Evolutionary conservation across 2,888 invertebrate genomes (phyloP), one percentile per base, ranked within the genome.

Genomic region (Pasiphila rectangulata): DNA sequence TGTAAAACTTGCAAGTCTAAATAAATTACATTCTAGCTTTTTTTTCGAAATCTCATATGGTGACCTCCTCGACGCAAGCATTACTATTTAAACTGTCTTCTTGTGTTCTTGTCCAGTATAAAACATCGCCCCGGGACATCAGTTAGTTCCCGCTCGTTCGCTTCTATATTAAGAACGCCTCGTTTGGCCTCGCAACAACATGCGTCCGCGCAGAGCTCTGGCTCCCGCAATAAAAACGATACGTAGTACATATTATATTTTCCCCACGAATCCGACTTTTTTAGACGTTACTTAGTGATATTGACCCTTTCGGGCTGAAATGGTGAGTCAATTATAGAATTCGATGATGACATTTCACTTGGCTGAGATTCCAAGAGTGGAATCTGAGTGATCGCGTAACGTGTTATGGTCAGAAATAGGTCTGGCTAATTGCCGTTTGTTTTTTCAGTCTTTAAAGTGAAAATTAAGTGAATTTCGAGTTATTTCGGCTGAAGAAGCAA

Each of bases 231-330:
- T 72, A 77, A 83, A 79, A 82, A 74, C 70, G 75, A 83, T 83
- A 80, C 87, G 85, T 79, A 83, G 82, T 71, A 80, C 83, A 77
- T 84, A 82, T 81, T 82, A 83, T 83, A 84, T 83, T 81, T 84
- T 83, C 77, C 72, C 65, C 61, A 71, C 79, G 79, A 84, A 72
- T 63, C 63, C 78, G 75, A 79, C 64, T 68, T 74, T 70, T 62
- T 67, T 63, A 66, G 71, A 65, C 57, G 65, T 73, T 63, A 74
- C 72, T 49, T 67, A 64, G 66, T 63, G 59, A 30, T 42, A 23
- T 13, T 30, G 35, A 46, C 40, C 36, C 46, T 38, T 38, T 42
- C 25, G 52, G 16, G 4, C 27, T 37, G 64, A 61, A 61, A 71
- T 71, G 71, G 71, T 71, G 56, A 71, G 71, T 64, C 35, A 46